phyloP scores from a whole-genome alignment of 2,797 vertebrate species.

The Cercopithecus petaurista region DNA sequence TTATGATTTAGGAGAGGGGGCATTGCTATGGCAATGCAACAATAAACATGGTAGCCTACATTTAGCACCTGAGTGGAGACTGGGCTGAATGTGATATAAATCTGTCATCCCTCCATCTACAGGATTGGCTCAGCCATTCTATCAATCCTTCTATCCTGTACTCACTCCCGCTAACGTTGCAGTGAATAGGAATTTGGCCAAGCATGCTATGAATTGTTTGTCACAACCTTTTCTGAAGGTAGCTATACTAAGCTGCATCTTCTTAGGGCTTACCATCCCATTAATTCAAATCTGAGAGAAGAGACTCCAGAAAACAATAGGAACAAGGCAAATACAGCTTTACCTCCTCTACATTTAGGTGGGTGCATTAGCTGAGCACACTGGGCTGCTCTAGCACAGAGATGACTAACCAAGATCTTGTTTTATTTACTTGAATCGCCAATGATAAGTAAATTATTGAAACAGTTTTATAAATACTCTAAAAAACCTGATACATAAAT shows the following conservation, averaged over 20 bases:
- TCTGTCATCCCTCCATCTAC: not conserved
- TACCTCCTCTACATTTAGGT: not conserved
- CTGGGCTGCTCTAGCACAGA: not conserved
- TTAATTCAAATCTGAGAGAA: not conserved
- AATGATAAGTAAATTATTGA: not conserved
- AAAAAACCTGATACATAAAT: slow-evolving; percentile 3
- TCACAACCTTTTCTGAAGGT: not conserved
- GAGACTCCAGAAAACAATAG: not conserved
- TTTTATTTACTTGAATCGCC: not conserved
- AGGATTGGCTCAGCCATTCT: not conserved
- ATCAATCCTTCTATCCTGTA: not conserved
- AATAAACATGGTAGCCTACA: not conserved
- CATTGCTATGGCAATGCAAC: not conserved
- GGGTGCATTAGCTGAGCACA: not conserved
- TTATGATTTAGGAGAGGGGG: not conserved
- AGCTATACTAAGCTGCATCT: not conserved
- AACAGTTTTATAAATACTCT: slow-evolving; percentile 6
- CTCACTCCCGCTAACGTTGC: not conserved
- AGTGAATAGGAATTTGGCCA: not conserved
- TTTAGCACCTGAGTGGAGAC: not conserved
- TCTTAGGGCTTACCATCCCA: not conserved
- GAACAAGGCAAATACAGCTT: not conserved
- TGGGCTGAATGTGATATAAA: not conserved
- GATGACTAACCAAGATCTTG: not conserved
- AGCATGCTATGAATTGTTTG: not conserved